A percentile compares a stretch with the other conserved stretches of the same genome.
phyloP scores from a whole-genome alignment of 2,797 vertebrate genomes.

The Salmo trutta region DNA sequence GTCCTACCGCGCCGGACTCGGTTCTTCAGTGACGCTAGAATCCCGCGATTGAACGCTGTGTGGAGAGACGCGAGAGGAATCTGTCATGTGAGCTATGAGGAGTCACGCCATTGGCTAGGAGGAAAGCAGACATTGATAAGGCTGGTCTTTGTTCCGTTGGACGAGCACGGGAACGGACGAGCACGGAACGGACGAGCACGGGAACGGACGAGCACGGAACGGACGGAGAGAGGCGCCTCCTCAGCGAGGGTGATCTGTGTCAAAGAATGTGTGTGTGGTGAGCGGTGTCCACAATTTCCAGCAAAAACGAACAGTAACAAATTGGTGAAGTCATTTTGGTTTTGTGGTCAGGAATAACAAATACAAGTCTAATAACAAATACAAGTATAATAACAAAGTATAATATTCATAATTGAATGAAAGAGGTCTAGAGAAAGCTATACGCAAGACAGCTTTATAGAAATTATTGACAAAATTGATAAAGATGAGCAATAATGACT shows the following conservation, averaged over 20 bases:
- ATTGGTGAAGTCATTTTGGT: conserved; percentile 30
- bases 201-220: conserved; percentile 56
- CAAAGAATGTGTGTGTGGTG: conserved; percentile 80
- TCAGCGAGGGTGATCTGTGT: conserved; percentile 59
- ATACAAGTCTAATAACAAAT: not conserved
- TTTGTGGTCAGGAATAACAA: no score
- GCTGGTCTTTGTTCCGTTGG: conserved; percentile 83
- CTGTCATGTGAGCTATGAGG: conserved; percentile 81
- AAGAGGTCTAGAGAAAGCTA: not conserved
- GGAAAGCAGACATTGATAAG: conserved; percentile 70
- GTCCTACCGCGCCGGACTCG: conserved; percentile 78
- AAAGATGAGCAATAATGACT: no score
- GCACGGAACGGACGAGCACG: conserved; percentile 70
- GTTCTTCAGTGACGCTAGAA: conserved; percentile 85
- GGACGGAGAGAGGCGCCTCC: conserved; percentile 73
- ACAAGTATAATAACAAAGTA: not conserved
- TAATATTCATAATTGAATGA: not conserved
- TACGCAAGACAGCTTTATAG: no score
- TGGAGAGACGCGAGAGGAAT: conserved; percentile 79
- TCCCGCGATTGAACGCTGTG: conserved; percentile 77
- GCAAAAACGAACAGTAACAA: conserved; percentile 53
- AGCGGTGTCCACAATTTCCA: conserved; percentile 54
- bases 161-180: conserved; percentile 66
- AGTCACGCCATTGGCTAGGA: conserved; percentile 76
- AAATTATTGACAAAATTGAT: no score